A percentile compares a stretch with the other conserved stretches of the same genome.
These are phyloP conservation scores for Darevskia mixta DNA, from an alignment of 2,797 vertebrate species.

Conservation along the genomic window DNA sequence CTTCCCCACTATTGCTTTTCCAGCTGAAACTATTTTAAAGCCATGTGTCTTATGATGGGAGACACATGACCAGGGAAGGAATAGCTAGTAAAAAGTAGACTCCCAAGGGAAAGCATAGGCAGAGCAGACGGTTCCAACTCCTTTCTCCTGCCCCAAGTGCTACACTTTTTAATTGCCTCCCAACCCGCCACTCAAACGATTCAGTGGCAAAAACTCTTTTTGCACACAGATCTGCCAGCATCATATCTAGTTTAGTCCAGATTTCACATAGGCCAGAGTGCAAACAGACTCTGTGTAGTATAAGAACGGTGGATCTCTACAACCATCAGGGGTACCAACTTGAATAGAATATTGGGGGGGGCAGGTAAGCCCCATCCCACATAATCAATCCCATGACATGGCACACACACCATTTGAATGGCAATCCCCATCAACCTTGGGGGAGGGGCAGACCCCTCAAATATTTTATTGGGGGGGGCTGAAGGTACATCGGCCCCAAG, in stretches of 20 bases:
- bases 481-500: too few species aligned
- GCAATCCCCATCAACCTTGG: too few species aligned
- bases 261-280: neutral
- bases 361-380: too few species aligned
- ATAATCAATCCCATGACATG: too few species aligned
- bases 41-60: neutral
- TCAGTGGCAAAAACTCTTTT: neutral
- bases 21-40: conserved; percentile 3
- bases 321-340: too few species aligned
- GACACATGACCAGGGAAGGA: neutral
- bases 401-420: too few species aligned
- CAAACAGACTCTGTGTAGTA: fast-evolving
- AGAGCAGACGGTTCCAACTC: neutral
- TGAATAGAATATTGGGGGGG: too few species aligned
- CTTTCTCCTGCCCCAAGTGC: neutral
- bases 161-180: neutral
- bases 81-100: neutral
- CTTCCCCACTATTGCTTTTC: neutral
- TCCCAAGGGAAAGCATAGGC: too few species aligned
- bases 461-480: too few species aligned
- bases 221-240: neutral
- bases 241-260: conserved; percentile 7
- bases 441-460: too few species aligned
- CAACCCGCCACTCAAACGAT: neutral
- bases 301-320: neutral